Conservation (phyloP, 2,797 vertebrate genomes). For the Molossus molossus region DNA sequence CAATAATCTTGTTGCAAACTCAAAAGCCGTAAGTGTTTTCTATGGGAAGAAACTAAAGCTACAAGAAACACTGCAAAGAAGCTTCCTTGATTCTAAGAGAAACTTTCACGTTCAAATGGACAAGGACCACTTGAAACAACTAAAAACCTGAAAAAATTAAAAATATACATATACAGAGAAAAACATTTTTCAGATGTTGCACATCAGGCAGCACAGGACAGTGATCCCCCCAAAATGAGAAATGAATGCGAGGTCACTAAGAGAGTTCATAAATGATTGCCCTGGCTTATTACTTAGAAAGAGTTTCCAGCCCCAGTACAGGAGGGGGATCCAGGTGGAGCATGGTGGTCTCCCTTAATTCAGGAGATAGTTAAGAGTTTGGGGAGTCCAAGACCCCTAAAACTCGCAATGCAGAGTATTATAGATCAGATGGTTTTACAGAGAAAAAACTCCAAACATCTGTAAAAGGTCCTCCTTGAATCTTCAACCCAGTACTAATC, state of each 20-base stretch:
- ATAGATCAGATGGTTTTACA: neutral
- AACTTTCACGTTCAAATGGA: conserved; percentile 28
- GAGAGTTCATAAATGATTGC: neutral
- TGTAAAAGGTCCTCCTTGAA: neutral
- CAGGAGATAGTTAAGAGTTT: neutral
- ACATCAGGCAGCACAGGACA: neutral
- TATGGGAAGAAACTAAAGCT: conserved; percentile 56
- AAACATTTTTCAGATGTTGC: neutral
- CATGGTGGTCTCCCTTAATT: neutral
- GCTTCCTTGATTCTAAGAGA: neutral
- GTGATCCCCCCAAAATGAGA: neutral
- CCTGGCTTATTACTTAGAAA: neutral
- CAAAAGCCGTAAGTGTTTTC: conserved; percentile 19
- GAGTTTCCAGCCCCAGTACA: neutral
- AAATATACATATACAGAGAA: neutral
- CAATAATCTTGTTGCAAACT: neutral
- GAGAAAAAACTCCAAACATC: conserved; percentile 20
- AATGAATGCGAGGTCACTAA: neutral
- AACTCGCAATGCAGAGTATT: neutral
- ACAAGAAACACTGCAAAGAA: conserved; percentile 34
- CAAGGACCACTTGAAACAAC: neutral
- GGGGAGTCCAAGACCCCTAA: neutral
- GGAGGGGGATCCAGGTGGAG: neutral
- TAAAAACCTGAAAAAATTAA: neutral
- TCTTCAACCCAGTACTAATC: neutral